Evolutionary conservation across 1,140 invertebrate genomes (phyloP).

Genomic region (Drosophila hydei): DNA sequence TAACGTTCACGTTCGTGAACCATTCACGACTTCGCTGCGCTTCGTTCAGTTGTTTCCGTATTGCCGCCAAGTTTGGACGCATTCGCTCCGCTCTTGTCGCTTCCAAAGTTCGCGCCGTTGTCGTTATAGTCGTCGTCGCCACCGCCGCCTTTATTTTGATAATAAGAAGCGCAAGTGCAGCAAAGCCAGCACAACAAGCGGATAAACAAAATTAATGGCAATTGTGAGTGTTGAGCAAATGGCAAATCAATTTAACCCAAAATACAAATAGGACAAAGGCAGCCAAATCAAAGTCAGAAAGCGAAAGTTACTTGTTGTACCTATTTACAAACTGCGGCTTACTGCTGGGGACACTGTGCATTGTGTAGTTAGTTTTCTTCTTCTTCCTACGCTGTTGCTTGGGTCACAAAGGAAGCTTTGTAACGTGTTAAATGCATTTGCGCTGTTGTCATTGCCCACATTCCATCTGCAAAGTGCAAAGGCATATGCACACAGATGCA

Average conservation of each 20-base stretch:
- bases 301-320: constrained; percentile 36
- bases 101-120: constrained; percentile 42
- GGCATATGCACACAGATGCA: constrained; percentile 15
- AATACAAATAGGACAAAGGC: constrained; percentile 2
- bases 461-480: constrained; percentile 33
- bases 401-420: constrained; percentile 46
- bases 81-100: constrained; percentile 28
- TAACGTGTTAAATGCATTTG: constrained; percentile 26
- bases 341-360: constrained; percentile 10
- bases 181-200: constrained; percentile 6
- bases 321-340: constrained; percentile 21
- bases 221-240: constrained; percentile 36
- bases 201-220: constrained; percentile 37
- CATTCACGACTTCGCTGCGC: constrained; percentile 44
- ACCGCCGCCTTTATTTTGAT: constrained; percentile 22
- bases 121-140: not conserved
- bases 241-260: constrained; percentile 34
- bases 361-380: constrained; percentile 11
- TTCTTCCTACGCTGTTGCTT: not conserved
- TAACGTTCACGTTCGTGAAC: constrained; percentile 37
- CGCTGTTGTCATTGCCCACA: constrained; percentile 23
- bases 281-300: constrained; percentile 12
- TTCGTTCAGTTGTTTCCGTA: constrained; percentile 63
- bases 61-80: constrained; percentile 61
- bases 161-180: constrained; percentile 30